Evolutionary conservation across 64 coral and sea anemone species (phyloP), one percentile per base, ranked within the genome.

Genomic region (Catalaphyllia jardinei): DNA sequence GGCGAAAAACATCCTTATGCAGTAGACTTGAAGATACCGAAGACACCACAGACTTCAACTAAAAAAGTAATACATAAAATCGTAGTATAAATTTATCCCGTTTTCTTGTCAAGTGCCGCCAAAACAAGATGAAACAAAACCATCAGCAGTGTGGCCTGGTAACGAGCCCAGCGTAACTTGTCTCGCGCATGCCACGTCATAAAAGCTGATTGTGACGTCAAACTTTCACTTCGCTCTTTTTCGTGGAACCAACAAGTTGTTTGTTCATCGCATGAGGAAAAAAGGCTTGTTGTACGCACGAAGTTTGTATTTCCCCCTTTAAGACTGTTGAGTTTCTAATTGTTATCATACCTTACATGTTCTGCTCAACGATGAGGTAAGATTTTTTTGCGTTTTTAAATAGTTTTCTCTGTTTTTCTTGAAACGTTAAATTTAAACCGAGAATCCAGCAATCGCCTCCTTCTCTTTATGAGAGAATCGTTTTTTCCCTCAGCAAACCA

Each of bases 171-270:
- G 10, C 17, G 17, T 67, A 9, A 67, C 20, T 67, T 27, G 8
- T 54, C 42, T 50, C 76, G 57, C 59, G 79, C 79, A 18, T 60
- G 6, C 9, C 42, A 30, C 79, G 60, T 82, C 79, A 64, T 67
- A 42, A 38, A 35, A 29, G 61, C 6, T 60, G 15, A 60, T 61
- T 62, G 55, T 80, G 78, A 80, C 25, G 78, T 80, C 52, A 80
- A 57, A 29, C 28, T 60, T 61, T 60, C 74, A 80, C 52, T 80
- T 61, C 31, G 78, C 78, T 61, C 76, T 80, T 30, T 51, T 31
- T 80, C 55, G 52, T 27, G 78, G 28, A 57, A 60, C 25, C 0
- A 8, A 80, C 20, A 20, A 54, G 50, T 59, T 59, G 52, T 59
- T 25, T 61, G 25, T 79, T 79, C 60, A 25, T 54, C 28, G 52